Evolutionary conservation across 2,888 invertebrate species (phyloP).

Genomic region (Andrena minutula): DNA sequence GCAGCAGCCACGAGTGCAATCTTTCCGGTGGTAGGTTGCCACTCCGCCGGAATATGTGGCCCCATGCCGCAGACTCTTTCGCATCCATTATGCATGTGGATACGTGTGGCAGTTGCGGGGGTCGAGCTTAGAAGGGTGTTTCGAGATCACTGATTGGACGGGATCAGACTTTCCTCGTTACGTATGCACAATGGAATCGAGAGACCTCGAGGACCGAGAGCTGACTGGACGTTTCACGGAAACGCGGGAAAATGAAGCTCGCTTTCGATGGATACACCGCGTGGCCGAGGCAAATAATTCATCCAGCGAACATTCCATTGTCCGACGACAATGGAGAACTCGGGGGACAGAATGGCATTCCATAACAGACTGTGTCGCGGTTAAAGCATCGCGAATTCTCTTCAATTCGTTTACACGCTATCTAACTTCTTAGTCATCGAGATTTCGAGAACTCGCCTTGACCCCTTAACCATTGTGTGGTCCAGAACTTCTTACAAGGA

Average conservation of each 20-base stretch:
- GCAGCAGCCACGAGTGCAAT: slow-evolving; percentile 55
- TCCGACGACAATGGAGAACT: slow-evolving; percentile 29
- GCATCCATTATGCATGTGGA: slow-evolving; percentile 60
- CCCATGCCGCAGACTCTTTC: slow-evolving; percentile 25
- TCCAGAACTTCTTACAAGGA: too few relatives aligned
- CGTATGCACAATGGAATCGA: slow-evolving; percentile 44
- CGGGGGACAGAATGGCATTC: neutral
- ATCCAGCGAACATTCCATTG: slow-evolving; percentile 44
- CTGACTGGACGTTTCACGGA: slow-evolving; percentile 49
- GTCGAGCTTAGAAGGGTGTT: slow-evolving; percentile 45
- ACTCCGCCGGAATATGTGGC: slow-evolving; percentile 14
- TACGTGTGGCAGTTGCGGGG: slow-evolving; percentile 30
- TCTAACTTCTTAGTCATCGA: too few relatives aligned
- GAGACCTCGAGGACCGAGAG: slow-evolving; percentile 30
- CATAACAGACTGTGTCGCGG: neutral
- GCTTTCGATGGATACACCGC: slow-evolving; percentile 18
- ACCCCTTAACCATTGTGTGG: too few relatives aligned
- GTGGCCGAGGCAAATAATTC: slow-evolving; percentile 42
- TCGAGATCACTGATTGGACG: slow-evolving; percentile 53
- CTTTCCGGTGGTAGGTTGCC: slow-evolving; percentile 30
- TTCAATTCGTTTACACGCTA: too few relatives aligned
- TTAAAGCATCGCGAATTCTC: neutral
- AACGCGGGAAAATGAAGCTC: slow-evolving; percentile 35
- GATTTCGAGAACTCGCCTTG: too few relatives aligned
- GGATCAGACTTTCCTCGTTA: slow-evolving; percentile 48